Evolutionary conservation across 2,113 vertebrate species (phyloP).

Genomic region (Charadrius vociferus): DNA sequence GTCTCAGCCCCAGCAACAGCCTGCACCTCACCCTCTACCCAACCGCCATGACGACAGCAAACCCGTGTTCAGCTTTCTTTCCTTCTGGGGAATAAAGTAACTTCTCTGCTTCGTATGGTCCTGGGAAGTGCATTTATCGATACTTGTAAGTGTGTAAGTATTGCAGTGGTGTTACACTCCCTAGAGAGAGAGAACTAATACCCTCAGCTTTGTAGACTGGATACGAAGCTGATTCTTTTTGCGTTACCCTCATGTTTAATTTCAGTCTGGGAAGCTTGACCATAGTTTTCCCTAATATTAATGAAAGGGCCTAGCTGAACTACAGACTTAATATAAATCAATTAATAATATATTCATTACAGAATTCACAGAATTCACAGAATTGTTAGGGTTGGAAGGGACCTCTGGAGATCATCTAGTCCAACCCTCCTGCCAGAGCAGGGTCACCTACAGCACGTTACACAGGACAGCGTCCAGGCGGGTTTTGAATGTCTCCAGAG

Average conservation of each 20-base stretch:
- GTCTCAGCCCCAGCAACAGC: too few relatives aligned
- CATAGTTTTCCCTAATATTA: not conserved
- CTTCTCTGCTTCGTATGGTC: not conserved
- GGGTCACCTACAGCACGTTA: too few relatives aligned
- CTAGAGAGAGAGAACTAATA: not conserved
- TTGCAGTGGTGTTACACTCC: not conserved
- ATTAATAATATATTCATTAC: too few relatives aligned
- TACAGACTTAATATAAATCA: too few relatives aligned
- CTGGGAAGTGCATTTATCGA: not conserved
- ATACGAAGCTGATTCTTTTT: not conserved
- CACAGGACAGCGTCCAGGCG: too few relatives aligned
- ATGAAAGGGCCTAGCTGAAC: not conserved
- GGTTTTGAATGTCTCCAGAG: too few relatives aligned
- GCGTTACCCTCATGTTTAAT: not conserved
- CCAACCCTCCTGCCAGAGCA: too few relatives aligned
- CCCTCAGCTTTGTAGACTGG: not conserved
- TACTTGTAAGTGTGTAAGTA: not conserved
- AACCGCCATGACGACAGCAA: fast-evolving
- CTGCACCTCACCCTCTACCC: fast-evolving
- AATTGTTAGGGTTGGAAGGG: too few relatives aligned
- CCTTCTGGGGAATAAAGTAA: not conserved
- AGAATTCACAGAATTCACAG: too few relatives aligned
- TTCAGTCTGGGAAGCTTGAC: not conserved
- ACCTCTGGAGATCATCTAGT: too few relatives aligned
- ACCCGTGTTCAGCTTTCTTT: not conserved